phyloP scores from a whole-genome alignment of 2,888 invertebrate species.

The Norana najaformis region DNA sequence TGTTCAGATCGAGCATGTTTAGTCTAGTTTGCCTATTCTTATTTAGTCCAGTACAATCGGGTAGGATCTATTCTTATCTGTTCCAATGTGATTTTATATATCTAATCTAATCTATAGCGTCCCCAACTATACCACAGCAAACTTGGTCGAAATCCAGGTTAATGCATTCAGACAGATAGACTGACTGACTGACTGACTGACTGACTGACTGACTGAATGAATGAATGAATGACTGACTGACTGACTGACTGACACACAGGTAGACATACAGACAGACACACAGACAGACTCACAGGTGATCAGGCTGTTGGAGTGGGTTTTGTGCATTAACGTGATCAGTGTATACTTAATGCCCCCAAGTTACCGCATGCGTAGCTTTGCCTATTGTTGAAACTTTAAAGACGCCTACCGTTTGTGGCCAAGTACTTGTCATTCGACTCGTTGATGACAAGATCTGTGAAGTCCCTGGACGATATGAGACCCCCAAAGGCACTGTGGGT shows the following conservation, averaged over 20 bases:
- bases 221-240: neutral
- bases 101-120: too few relatives aligned
- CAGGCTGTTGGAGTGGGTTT: neutral
- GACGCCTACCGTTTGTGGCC: constrained; percentile 41
- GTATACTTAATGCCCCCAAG: too few relatives aligned
- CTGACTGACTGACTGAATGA: neutral
- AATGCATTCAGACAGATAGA: too few relatives aligned
- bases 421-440: constrained; percentile 44
- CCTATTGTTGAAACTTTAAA: neutral
- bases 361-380: neutral
- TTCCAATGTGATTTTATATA: too few relatives aligned
- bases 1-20: too few relatives aligned
- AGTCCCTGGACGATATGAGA: constrained; percentile 47
- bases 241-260: neutral
- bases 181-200: neutral
- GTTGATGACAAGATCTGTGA: constrained; percentile 45
- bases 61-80: too few relatives aligned
- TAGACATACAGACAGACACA: too few relatives aligned
- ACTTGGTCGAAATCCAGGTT: too few relatives aligned
- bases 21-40: too few relatives aligned
- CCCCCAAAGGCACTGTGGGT: constrained; percentile 68
- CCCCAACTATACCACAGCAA: too few relatives aligned
- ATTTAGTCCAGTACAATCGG: too few relatives aligned
- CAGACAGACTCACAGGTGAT: too few relatives aligned
- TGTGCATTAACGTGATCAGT: neutral